Conservation (phyloP, 2,888 invertebrate genomes). For the Philonicus albiceps region DNA sequence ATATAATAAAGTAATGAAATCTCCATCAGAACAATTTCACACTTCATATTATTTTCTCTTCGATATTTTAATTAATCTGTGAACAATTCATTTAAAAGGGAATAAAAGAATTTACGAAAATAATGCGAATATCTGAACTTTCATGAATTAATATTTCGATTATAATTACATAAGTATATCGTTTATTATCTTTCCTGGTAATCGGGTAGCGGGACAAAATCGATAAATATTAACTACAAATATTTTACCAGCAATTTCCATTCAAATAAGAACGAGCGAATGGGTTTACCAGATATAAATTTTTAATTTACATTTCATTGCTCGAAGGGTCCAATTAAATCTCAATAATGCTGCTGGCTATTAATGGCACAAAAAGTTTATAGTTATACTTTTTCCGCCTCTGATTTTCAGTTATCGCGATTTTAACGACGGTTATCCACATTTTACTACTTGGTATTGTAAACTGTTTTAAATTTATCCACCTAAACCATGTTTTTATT, state of each 20-base stretch:
- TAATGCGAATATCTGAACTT: neutral
- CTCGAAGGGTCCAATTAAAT: neutral
- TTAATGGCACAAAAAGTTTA: neutral
- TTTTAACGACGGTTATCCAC: neutral
- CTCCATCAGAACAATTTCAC: no score
- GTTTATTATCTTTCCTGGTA: neutral
- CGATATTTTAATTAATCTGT: neutral
- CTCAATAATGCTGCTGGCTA: neutral
- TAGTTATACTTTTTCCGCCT: constrained; percentile 1
- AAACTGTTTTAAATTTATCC: neutral
- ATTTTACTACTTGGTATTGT: neutral
- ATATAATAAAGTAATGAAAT: no score
- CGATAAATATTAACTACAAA: neutral
- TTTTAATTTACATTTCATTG: neutral
- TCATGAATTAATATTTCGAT: neutral
- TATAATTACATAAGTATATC: neutral
- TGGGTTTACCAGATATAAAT: neutral
- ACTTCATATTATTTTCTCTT: neutral
- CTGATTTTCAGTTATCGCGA: neutral
- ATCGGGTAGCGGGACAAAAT: neutral
- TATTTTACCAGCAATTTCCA: neutral
- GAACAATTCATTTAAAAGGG: neutral
- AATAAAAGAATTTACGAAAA: neutral
- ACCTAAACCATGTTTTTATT: neutral
- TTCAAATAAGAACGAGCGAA: neutral